Percentiles rank a stretch among this genome's conserved stretches.
Evolutionary conservation across 1,140 invertebrate species (phyloP).

Genomic region (Nasonia longicornis): DNA sequence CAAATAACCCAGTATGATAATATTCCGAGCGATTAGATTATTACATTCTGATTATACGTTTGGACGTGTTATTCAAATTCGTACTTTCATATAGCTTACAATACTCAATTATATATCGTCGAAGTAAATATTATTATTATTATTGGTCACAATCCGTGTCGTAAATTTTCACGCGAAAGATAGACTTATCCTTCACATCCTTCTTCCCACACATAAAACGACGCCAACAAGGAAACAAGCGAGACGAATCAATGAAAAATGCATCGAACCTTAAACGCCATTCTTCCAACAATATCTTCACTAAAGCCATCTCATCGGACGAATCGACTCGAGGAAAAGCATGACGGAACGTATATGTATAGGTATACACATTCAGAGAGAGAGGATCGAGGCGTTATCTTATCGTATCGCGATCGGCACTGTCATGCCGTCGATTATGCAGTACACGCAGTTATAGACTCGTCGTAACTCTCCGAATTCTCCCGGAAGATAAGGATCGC

Average conservation of each 20-base stretch:
- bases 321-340: neutral
- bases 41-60: too few relatives aligned
- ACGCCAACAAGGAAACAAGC: too few relatives aligned
- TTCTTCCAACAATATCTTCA: neutral
- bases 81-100: too few relatives aligned
- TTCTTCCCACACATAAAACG: neutral
- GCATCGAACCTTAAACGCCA: neutral
- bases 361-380: neutral
- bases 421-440: slow-evolving; percentile 29
- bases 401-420: slow-evolving; percentile 24
- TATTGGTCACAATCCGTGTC: too few relatives aligned
- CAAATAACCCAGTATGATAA: too few relatives aligned
- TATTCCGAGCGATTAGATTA: too few relatives aligned
- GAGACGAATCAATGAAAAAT: neutral
- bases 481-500: neutral
- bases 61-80: too few relatives aligned
- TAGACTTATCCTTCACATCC: too few relatives aligned
- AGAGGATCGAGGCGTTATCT: slow-evolving; percentile 4
- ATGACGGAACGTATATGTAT: too few relatives aligned
- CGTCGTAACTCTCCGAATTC: neutral
- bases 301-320: neutral
- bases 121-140: too few relatives aligned
- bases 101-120: too few relatives aligned
- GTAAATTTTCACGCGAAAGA: too few relatives aligned
- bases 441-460: neutral